Conservation (phyloP, 2,888 invertebrate species). For the Andrena hattorfiana region DNA sequence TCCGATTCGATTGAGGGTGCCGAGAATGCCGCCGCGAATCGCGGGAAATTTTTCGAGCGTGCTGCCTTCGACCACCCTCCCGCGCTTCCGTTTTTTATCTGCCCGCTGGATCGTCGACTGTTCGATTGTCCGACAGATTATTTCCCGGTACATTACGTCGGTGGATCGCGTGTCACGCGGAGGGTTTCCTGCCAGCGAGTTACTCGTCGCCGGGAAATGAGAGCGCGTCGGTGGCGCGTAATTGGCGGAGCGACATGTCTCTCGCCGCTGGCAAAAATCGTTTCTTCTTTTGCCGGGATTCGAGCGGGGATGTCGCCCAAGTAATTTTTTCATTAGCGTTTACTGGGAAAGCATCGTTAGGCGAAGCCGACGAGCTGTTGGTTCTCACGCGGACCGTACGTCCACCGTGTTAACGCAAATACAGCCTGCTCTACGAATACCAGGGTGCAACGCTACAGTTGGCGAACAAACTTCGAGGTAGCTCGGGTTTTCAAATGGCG, state of each 20-base stretch:
- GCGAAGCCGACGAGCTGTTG: slow-evolving; percentile 3
- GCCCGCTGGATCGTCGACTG: background rate
- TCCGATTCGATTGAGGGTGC: background rate
- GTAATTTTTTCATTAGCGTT: background rate
- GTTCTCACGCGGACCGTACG: slow-evolving; percentile 30
- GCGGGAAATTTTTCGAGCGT: slow-evolving; percentile 10
- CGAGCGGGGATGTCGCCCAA: background rate
- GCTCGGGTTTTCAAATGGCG: slow-evolving; percentile 39
- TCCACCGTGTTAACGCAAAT: slow-evolving; percentile 41
- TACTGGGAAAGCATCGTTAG: slow-evolving; percentile 30
- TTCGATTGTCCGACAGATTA: slow-evolving; percentile 18
- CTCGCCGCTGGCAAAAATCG: background rate
- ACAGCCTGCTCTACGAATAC: slow-evolving; percentile 25
- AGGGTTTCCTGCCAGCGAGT: background rate
- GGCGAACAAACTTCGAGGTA: slow-evolving; percentile 42
- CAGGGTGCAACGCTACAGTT: slow-evolving; percentile 35
- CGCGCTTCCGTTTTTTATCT: background rate
- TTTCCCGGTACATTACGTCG: background rate
- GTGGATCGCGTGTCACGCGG: background rate
- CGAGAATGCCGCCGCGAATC: slow-evolving; percentile 13
- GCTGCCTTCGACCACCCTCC: slow-evolving; percentile 9
- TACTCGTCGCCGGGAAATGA: background rate
- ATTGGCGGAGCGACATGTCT: background rate
- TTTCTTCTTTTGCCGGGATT: background rate
- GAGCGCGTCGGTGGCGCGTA: background rate